Evolutionary conservation across 2,797 vertebrate species (phyloP), one percentile per base, ranked within the genome.

Genomic region (Onychomys leucogaster): DNA sequence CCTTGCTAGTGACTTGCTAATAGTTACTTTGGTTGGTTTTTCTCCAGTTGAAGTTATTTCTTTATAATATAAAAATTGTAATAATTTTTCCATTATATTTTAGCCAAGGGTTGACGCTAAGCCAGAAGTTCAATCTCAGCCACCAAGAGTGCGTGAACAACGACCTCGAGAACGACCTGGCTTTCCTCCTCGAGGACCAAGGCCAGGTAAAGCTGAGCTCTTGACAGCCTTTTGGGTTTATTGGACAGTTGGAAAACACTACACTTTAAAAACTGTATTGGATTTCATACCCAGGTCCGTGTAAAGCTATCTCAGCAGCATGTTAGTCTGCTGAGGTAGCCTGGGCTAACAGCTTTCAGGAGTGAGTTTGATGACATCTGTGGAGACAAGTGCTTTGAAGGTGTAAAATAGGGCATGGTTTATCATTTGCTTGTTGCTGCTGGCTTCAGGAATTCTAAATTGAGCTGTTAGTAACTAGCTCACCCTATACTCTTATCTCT

Each of bases 21-120:
- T 95, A 85, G 55, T 96, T 55, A 34, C 27, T 92, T 83, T 91
- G 69, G 8, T 91, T 96, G 43, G 21, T 59, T 93, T 97, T 96
- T 27, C 5, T 81, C 41, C 17, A n/a, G 9, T 49, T 77, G 61
- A 63, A 83, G 85, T 46, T 95, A 16, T 61, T 97, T 96, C 94
- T 94, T 92, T 98, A 97, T 95, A 55, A 69, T 17, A 2, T 94
- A 55, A 69, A 84, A 86, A n/a, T 57, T 37, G n/a, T 86, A 52
- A 32, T 88, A 77, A 29, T 5, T 41, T 83, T 97, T 94, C 59
- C 94, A 89, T 98, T 98, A 91, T 97, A 81, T 98, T 98, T 89
- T 96, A 99, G 99, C 98, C 99, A 94, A 99, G 99, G 98, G 98
- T 98, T 95, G 99, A 99, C 98, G 96, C 98, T 96, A 99, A 99